phyloP scores from a whole-genome alignment of 2,888 invertebrate genomes.

The Tetranychus piercei region DNA sequence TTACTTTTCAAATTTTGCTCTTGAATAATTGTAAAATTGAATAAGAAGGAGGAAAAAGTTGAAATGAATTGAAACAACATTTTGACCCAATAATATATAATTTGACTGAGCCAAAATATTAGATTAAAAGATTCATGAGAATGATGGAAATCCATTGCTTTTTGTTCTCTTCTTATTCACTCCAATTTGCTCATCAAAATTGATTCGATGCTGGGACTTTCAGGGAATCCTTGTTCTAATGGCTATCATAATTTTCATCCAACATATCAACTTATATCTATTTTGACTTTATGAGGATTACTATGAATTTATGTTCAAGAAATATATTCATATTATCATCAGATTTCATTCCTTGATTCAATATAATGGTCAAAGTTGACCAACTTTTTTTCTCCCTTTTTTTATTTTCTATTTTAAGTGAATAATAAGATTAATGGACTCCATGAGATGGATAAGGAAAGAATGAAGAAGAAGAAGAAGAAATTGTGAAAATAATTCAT shows the following conservation, averaged over 20 bases:
- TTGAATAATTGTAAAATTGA: too few relatives aligned
- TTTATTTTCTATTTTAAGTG: too few relatives aligned
- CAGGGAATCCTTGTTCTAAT: not conserved
- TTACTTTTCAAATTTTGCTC: too few relatives aligned
- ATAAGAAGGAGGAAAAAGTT: too few relatives aligned
- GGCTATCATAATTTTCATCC: not conserved
- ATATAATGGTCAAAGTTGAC: not conserved
- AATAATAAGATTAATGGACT: not conserved
- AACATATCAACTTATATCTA: not conserved
- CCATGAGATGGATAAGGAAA: not conserved
- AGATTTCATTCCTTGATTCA: not conserved
- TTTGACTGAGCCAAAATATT: not conserved
- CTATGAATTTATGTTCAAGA: not conserved
- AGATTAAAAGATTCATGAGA: not conserved
- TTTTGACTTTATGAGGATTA: not conserved
- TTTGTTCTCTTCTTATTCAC: too few relatives aligned
- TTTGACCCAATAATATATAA: not conserved
- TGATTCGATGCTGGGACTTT: not conserved
- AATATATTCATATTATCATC: not conserved
- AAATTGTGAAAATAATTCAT: too few relatives aligned
- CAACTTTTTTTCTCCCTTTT: not conserved
- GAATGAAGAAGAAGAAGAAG: not conserved
- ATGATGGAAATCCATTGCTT: not conserved
- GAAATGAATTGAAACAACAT: not conserved
- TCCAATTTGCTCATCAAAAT: not conserved